These are phyloP conservation scores for Rhynchomys soricoides DNA, from an alignment of 2,113 vertebrate species.

Conservation along the genomic window DNA sequence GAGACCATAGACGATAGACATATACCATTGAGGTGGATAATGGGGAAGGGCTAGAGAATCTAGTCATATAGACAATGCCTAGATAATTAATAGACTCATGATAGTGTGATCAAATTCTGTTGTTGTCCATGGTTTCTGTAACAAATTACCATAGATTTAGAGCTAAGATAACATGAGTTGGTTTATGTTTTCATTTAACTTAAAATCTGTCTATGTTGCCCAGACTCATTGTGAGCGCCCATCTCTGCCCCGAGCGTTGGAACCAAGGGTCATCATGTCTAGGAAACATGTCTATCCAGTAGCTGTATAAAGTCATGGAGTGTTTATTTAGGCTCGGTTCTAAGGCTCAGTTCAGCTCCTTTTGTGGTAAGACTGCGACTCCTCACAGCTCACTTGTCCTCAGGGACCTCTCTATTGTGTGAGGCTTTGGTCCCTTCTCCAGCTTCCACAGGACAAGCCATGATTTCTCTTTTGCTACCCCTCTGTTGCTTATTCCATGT, in stretches of 20 bases:
- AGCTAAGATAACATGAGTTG: not conserved
- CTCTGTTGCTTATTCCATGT: not conserved
- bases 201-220: not conserved
- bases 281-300: not conserved
- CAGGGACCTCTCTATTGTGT: not conserved
- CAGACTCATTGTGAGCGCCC: not conserved
- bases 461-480: not conserved
- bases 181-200: not conserved
- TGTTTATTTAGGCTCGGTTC: not conserved
- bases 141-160: not conserved
- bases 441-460: not conserved
- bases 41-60: not conserved
- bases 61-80: not conserved
- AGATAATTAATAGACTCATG: not conserved
- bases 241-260: not conserved
- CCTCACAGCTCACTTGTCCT: not conserved
- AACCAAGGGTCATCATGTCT: not conserved
- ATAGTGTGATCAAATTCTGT: not conserved
- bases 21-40: not conserved
- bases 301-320: not conserved
- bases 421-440: no score
- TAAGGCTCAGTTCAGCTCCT: not conserved
- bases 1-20: not conserved
- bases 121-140: not conserved
- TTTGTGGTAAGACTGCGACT: not conserved